A percentile compares a stretch with the other conserved stretches of the same genome.
phyloP scores from a whole-genome alignment of 2,113 vertebrate genomes.

The Pseudorhombus dupliciocellatus region DNA sequence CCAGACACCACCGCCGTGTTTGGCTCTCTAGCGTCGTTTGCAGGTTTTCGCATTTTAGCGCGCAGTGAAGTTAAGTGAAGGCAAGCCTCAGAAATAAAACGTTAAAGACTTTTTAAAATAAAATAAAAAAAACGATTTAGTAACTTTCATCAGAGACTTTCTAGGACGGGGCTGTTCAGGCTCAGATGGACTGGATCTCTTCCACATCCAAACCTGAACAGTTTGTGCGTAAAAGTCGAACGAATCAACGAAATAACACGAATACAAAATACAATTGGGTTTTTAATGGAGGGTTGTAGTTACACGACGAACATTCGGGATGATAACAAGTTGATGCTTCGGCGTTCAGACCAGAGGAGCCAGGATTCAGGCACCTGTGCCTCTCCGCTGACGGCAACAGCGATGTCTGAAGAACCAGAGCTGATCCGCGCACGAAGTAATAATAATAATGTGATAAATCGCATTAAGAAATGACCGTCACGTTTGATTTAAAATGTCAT shows the following conservation, averaged over 20 bases:
- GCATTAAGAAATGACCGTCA: not conserved
- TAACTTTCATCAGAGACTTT: not conserved
- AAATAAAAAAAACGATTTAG: not conserved
- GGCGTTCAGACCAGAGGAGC: not conserved
- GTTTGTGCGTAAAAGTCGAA: not conserved
- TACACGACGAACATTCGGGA: not conserved
- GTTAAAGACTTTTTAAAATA: not conserved
- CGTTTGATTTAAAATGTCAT: not conserved
- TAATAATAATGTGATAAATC: not conserved
- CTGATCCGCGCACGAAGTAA: not conserved
- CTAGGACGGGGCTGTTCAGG: not conserved
- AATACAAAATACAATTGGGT: not conserved
- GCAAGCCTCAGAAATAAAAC: not conserved
- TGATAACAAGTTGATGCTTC: not conserved
- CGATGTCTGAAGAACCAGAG: not conserved
- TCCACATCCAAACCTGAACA: not conserved
- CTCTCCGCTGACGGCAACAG: not conserved
- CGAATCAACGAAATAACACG: not conserved
- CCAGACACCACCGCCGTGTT: not conserved
- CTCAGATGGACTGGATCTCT: not conserved
- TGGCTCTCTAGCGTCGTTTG: not conserved
- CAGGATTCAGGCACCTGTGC: slow-evolving; percentile 51
- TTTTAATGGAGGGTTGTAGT: not conserved
- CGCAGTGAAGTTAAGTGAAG: not conserved
- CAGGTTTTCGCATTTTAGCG: slow-evolving; percentile 1